Evolutionary conservation across 1,140 invertebrate genomes (phyloP), one percentile per base, ranked within the genome.

Genomic region (Drosophila mauritiana): DNA sequence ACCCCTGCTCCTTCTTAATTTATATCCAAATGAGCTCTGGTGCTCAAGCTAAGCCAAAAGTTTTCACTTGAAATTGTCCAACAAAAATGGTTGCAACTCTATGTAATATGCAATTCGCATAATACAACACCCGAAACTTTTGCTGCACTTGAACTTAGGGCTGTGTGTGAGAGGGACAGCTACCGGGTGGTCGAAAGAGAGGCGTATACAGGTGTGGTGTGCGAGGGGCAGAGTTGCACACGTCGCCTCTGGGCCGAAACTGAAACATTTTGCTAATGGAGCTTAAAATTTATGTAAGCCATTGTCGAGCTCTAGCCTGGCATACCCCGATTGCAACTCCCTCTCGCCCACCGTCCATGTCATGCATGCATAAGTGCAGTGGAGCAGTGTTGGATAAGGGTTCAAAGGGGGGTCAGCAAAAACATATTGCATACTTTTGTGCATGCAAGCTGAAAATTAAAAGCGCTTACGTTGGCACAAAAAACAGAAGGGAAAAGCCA

Each of bases 371-470:
- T 80, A 89, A 88, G 80, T 84, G 80, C 80, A 78, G 78, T 22
- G 49, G 48, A 25, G 34, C 46, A 54, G 39, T 31, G 34, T 15
- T 1, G 20, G 22, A 36, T 62, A 8, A 22, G 42, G 8, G 72
- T 22, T 22, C 22, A 42, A 8, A 22, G 39, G 40, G 40, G 48
- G 51, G 57, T 43, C 25, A 17, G 31, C 46, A 51, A 53, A 69
- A 79, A 78, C 85, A 84, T 90, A 90, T 89, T 89, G 84, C 84
- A 89, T 80, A 89, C 77, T 89, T 84, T 89, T 89, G 85, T 90
- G 84, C 85, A 89, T 88, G 84, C 84, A 84, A 88, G 84, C 84
- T 88, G 84, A 90, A 89, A 89, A 89, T 89, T 90, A 90, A 89
- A 89, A 89, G 77, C 73, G 84, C 80, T 89, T 89, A 84, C 85